phyloP scores from a whole-genome alignment of 2,797 vertebrate species.

The Chiroxiphia lanceolata region DNA sequence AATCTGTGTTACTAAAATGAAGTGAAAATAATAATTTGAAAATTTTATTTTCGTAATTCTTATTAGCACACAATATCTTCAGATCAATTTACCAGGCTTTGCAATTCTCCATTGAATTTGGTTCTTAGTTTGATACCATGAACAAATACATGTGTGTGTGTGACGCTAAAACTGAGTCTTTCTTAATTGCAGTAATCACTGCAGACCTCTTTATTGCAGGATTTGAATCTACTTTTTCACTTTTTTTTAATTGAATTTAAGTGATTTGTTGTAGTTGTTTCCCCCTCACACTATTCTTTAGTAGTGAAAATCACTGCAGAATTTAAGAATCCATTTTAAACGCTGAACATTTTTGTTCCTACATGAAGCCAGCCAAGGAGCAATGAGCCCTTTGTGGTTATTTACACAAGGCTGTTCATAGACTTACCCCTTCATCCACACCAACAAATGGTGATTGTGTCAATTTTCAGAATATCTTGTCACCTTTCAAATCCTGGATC shows the following conservation, averaged over 20 bases:
- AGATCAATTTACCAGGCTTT: not conserved
- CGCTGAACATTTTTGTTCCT: not conserved
- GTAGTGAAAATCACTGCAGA: not conserved
- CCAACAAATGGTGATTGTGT: not conserved
- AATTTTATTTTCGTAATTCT: not conserved
- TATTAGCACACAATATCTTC: not conserved
- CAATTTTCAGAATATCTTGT: not conserved
- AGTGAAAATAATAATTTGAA: not conserved
- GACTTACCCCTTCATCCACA: not conserved
- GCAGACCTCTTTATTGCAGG: not conserved
- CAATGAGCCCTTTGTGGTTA: not conserved
- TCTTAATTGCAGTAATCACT: not conserved
- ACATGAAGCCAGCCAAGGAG: accelerated
- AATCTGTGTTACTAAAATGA: not conserved
- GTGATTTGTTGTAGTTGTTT: not conserved
- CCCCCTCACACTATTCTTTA: not conserved
- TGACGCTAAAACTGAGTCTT: not conserved
- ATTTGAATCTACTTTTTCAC: not conserved
- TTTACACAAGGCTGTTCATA: not conserved
- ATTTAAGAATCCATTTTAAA: not conserved
- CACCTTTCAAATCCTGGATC: not conserved
- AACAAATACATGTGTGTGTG: not conserved
- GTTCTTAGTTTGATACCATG: not conserved
- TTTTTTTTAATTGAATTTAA: not conserved
- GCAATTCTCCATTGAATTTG: not conserved